Percentiles rank a stretch among this genome's conserved stretches.
Evolutionary conservation across 2,888 invertebrate species (phyloP).

Genomic region (Tenthredo scrophulariae): DNA sequence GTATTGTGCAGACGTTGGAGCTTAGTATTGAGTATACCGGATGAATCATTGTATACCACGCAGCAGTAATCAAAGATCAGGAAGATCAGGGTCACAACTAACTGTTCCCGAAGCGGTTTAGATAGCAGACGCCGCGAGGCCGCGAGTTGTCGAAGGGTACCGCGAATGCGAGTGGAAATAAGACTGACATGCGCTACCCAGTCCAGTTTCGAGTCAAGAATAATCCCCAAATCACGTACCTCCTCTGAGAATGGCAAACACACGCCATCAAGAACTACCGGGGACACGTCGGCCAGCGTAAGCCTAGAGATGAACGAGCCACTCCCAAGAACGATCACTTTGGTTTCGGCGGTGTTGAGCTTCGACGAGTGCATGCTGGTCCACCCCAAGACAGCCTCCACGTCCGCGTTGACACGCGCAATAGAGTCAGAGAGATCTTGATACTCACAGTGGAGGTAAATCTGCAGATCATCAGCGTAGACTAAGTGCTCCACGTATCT

Average conservation of each 20-base stretch:
- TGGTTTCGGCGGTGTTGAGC: not conserved
- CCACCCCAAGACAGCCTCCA: not conserved
- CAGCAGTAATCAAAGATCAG: not conserved
- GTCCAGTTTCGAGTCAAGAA: not conserved
- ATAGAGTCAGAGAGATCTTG: not conserved
- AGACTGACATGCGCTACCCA: not conserved
- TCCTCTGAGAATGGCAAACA: not conserved
- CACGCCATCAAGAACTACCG: not conserved
- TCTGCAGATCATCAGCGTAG: conserved; percentile 8
- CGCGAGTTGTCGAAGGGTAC: not conserved
- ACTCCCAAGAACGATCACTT: not conserved
- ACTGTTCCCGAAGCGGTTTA: not conserved
- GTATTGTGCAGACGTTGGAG: not conserved
- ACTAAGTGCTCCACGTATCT: not conserved
- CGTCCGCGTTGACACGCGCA: not conserved
- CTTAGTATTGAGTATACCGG: not conserved
- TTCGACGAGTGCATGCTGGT: not conserved
- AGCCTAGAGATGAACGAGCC: not conserved
- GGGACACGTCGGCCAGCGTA: not conserved
- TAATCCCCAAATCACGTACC: not conserved
- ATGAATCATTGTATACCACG: not conserved
- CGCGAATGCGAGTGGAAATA: not conserved
- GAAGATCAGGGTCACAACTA: not conserved
- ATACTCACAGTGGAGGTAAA: not conserved
- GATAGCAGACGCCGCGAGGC: not conserved